Conservation (phyloP, 2,888 invertebrate species). For the Boloria selene region DNA sequence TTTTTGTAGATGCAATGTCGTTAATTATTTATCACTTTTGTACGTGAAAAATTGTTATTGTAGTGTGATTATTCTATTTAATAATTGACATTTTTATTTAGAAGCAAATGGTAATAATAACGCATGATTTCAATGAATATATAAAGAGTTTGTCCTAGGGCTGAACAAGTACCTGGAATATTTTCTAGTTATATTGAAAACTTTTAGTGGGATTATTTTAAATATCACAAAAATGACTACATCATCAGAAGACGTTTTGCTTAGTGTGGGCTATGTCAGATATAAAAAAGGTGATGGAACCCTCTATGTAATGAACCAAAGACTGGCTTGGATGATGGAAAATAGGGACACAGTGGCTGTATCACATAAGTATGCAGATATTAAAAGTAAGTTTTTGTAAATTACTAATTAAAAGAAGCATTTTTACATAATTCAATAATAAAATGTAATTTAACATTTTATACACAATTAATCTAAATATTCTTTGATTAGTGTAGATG, state of each 20-base stretch:
- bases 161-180: slow-evolving; percentile 17
- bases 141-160: slow-evolving; percentile 17
- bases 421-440: too few relatives aligned
- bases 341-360: slow-evolving; percentile 95
- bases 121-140: slow-evolving; percentile 16
- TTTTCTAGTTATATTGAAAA: slow-evolving; percentile 20
- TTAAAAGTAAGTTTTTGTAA: slow-evolving; percentile 88
- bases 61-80: slow-evolving; percentile 26
- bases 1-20: slow-evolving; percentile 61
- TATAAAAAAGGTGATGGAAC: slow-evolving; percentile 98
- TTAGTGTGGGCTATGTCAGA: slow-evolving; percentile 95
- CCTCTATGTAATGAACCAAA: slow-evolving; percentile 96
- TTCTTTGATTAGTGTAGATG: too few relatives aligned
- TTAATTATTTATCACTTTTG: slow-evolving; percentile 52
- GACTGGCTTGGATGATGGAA: slow-evolving; percentile 98
- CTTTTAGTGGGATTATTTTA: slow-evolving; percentile 32
- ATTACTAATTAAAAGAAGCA: neutral
- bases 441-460: too few relatives aligned
- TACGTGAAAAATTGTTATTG: slow-evolving; percentile 44
- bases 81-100: slow-evolving; percentile 8
- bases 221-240: slow-evolving; percentile 85
- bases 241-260: slow-evolving; percentile 96
- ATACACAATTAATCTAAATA: too few relatives aligned
- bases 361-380: slow-evolving; percentile 96
- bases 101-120: slow-evolving; percentile 15